phyloP scores from a whole-genome alignment of 2,113 vertebrate genomes.

The Buteo buteo region DNA sequence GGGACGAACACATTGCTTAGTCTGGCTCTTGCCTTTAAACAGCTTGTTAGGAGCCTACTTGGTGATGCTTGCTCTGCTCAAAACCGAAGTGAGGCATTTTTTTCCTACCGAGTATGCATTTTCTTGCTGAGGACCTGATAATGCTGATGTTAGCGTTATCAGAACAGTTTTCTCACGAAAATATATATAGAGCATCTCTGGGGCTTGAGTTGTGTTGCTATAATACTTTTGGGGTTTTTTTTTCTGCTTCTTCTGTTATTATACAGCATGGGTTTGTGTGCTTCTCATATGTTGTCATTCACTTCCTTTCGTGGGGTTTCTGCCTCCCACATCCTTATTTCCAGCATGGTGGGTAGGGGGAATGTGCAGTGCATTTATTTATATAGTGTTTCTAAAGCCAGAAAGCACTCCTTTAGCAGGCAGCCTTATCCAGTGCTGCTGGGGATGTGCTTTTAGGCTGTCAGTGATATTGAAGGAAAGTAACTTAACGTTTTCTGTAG shows the following conservation, averaged over 20 bases:
- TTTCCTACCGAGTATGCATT: background rate
- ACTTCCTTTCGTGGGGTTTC: background rate
- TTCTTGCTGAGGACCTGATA: background rate
- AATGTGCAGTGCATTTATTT: background rate
- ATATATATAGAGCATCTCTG: rapidly evolving
- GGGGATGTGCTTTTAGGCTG: background rate
- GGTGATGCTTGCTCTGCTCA: no score
- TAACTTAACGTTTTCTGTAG: background rate
- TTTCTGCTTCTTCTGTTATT: background rate
- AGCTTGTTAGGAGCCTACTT: background rate
- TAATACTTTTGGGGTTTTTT: background rate
- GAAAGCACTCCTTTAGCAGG: background rate
- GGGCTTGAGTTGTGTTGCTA: rapidly evolving
- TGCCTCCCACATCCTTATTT: background rate
- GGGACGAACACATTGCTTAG: rapidly evolving
- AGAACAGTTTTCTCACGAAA: background rate
- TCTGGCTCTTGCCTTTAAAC: background rate
- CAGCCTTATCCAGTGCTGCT: background rate
- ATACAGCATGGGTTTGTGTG: background rate
- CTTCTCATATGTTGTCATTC: background rate
- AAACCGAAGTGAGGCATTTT: rapidly evolving
- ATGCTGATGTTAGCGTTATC: background rate
- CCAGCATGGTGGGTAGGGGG: background rate
- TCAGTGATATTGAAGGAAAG: background rate
- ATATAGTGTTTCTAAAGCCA: background rate